phyloP scores from a whole-genome alignment of 2,113 vertebrate genomes.

The Tyto alba region DNA sequence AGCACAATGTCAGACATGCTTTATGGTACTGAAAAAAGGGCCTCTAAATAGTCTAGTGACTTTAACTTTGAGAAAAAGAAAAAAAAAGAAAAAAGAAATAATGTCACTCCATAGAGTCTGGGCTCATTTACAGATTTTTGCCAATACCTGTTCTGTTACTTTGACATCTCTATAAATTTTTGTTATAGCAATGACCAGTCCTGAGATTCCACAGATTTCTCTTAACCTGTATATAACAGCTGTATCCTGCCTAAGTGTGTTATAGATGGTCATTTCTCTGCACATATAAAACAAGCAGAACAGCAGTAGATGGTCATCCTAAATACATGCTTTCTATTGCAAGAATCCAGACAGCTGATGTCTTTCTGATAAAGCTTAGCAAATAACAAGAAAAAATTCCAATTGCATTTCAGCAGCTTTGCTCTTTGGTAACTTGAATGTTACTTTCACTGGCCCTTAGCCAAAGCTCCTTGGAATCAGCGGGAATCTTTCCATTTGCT shows the following conservation, averaged over 20 bases:
- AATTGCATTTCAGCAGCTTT: not conserved
- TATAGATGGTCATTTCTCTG: not conserved
- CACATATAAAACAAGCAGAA: not conserved
- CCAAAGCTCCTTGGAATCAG: not conserved
- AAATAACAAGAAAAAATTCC: not conserved
- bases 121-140: not conserved
- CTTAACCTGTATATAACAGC: not conserved
- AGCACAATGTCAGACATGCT: not conserved
- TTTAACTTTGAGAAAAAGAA: not conserved
- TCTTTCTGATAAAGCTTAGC: not conserved
- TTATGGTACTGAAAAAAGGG: not conserved
- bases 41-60: not conserved
- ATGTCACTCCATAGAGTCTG: not conserved
- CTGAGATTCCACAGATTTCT: not conserved
- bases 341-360: not conserved
- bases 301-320: not conserved
- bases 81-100: not conserved
- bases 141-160: not conserved
- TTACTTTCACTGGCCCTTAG: not conserved
- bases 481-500: conserved; percentile 2
- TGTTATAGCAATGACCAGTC: not conserved
- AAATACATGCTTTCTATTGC: not conserved
- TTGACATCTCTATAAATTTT: not conserved
- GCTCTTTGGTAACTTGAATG: not conserved
- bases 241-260: not conserved